Base-by-base conservation (phyloP, 2,888 invertebrate genomes). In the Fragum fragum region DNA sequence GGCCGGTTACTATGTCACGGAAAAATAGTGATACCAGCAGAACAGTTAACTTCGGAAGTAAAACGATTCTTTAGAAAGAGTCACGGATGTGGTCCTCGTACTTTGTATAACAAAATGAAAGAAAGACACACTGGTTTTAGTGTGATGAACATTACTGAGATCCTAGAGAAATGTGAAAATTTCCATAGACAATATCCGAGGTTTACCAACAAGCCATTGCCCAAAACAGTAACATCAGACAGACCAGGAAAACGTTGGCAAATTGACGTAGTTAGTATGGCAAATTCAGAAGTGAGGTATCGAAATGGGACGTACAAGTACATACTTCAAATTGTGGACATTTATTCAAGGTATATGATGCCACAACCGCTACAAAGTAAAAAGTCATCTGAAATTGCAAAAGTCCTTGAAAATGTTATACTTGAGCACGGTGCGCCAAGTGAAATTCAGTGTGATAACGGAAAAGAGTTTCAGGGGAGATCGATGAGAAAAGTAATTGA, bases 291-390 rank as follows among this genome's bases (percentile, higher is more conserved):
- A n/a, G n/a, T n/a, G n/a, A n/a, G n/a, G n/a, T n/a, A n/a, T n/a
- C n/a, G n/a, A n/a, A n/a, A n/a, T n/a, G n/a, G n/a, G n/a, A n/a
- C n/a, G n/a, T n/a, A n/a, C n/a, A 73, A 53, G 21, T 75, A 75
- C 29, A 79, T 79, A 28, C 29, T 79, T 6, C 81, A 71, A 79
- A 32, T 75, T 6, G 61, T 79, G 28, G 79, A 79, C 42, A 21
- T 79, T 14, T 53, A 71, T 28, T 79, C 79, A n/a, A 61, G 75
- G 71, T 79, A 72, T 55, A 71, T 71, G 14, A 71, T 79, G 70
- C 74, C 79, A 21, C 73, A 70, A 18, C 70, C 73, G 18, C 68
- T 74, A 28, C 61, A 74, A 32, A 52, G 26, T 6, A 74, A 74
- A 28, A 36, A n/a, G 5, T 57, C 55, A 5, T 42, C 18, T 39